phyloP scores from a whole-genome alignment of 2,113 vertebrate genomes.

The Poeciliopsis occidentalis region DNA sequence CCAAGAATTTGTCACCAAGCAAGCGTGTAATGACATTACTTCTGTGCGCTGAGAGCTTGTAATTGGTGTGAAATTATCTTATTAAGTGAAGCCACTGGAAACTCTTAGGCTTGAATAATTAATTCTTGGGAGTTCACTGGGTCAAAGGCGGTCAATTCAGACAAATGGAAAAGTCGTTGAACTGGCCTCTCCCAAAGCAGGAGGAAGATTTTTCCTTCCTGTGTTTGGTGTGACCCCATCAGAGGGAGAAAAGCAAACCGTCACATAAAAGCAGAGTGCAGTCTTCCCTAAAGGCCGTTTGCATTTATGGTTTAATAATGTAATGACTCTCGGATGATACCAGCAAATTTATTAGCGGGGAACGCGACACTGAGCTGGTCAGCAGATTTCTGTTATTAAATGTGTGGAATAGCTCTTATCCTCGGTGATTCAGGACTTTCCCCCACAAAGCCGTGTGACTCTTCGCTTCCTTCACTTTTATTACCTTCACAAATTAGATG shows the following conservation, averaged over 20 bases:
- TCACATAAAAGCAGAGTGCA: slow-evolving; percentile 35
- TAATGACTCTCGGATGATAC: slow-evolving; percentile 21
- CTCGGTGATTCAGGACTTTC: not conserved
- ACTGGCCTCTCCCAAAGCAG: slow-evolving; percentile 8
- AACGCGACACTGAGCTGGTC: not conserved
- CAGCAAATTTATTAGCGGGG: slow-evolving; percentile 14
- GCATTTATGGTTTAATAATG: slow-evolving; percentile 34
- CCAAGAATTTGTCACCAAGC: slow-evolving; percentile 40
- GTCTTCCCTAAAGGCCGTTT: slow-evolving; percentile 33
- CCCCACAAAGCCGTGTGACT: not conserved
- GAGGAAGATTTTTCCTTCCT: slow-evolving; percentile 7
- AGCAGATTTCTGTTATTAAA: slow-evolving; percentile 1
- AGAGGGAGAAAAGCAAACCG: slow-evolving; percentile 10
- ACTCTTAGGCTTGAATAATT: slow-evolving; percentile 33
- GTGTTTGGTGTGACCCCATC: slow-evolving; percentile 16
- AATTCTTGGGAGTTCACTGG: slow-evolving; percentile 8
- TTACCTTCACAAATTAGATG: not conserved
- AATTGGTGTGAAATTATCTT: slow-evolving; percentile 70
- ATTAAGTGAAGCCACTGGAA: slow-evolving; percentile 63
- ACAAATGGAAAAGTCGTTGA: slow-evolving; percentile 23
- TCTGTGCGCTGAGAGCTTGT: slow-evolving; percentile 46
- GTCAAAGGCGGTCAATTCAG: slow-evolving; percentile 34
- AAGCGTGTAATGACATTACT: slow-evolving; percentile 65
- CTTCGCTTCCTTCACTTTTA: not conserved
- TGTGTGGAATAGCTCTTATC: not conserved